Evolutionary conservation across 2,797 vertebrate genomes (phyloP).

Genomic region (Hoplostethus mediterraneus): DNA sequence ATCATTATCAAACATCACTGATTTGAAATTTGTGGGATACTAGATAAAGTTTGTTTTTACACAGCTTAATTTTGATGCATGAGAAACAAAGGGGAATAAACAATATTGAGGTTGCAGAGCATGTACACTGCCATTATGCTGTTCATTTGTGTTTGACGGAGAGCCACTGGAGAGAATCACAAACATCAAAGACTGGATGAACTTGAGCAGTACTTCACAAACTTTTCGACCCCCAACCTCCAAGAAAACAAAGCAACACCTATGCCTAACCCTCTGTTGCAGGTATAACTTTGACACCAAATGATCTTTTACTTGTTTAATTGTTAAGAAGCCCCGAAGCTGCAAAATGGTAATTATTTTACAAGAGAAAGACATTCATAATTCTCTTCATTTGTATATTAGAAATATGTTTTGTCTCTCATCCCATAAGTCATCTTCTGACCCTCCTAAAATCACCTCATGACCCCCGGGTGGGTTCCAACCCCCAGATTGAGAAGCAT

Average conservation of each 20-base stretch:
- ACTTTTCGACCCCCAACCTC: neutral
- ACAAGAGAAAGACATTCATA: neutral
- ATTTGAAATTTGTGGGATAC: constrained; percentile 53
- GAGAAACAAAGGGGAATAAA: constrained; percentile 31
- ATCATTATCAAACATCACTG: constrained; percentile 71
- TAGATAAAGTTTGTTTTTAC: constrained; percentile 54
- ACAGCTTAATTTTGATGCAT: constrained; percentile 59
- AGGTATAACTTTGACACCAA: no score
- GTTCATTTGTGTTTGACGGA: constrained; percentile 18
- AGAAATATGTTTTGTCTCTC: neutral
- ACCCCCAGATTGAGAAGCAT: neutral
- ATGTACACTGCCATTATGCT: constrained; percentile 9
- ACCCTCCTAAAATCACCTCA: no score
- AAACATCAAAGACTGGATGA: constrained; percentile 13
- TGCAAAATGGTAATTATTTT: neutral
- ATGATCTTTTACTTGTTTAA: no score
- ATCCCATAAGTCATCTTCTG: neutral
- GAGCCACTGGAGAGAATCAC: constrained; percentile 19
- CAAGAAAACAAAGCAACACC: no score
- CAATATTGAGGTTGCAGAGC: constrained; percentile 26
- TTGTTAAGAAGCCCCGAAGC: neutral
- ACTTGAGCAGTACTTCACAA: neutral
- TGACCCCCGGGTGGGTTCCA: neutral
- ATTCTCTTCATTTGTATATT: neutral
- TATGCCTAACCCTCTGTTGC: no score